Evolutionary conservation across 2,888 invertebrate species (phyloP).

Genomic region (Byasa hedistus): DNA sequence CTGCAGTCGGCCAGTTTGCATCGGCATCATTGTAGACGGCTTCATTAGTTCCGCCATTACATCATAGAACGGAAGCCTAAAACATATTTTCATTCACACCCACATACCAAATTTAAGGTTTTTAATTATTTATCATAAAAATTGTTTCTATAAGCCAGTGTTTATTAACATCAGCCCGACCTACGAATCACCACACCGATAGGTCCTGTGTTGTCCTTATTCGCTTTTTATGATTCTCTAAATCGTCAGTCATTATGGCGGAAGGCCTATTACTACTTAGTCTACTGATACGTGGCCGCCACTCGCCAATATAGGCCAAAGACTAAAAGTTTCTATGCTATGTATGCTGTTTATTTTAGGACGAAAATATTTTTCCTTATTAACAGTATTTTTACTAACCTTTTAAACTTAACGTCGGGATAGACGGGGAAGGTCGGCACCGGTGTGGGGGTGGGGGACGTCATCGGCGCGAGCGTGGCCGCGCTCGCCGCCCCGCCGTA

Average conservation of each 20-base stretch:
- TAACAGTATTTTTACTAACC: conserved; percentile 59
- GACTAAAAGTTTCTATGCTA: too few species aligned
- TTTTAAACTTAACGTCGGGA: conserved; percentile 95
- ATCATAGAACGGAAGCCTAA: conserved; percentile 94
- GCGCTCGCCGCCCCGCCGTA: conserved; percentile 54
- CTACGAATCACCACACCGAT: too few species aligned
- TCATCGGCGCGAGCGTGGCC: conserved; percentile 68
- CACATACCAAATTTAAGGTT: background rate
- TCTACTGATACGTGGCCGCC: too few species aligned
- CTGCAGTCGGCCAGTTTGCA: conserved; percentile 86
- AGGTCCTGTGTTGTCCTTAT: too few species aligned
- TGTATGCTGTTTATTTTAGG: too few species aligned
- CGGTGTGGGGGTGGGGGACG: conserved; percentile 69
- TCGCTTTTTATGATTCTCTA: too few species aligned
- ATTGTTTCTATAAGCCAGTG: too few species aligned
- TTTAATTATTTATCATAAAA: background rate
- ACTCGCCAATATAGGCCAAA: too few species aligned
- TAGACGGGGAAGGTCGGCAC: conserved; percentile 88
- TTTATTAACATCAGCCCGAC: too few species aligned
- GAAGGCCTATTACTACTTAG: too few species aligned
- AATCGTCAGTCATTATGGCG: too few species aligned
- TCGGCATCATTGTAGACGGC: conserved; percentile 90
- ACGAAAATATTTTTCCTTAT: too few species aligned
- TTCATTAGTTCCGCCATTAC: conserved; percentile 91
- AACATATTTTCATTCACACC: background rate